Evolutionary conservation across 2,113 vertebrate genomes (phyloP).

Genomic region (Saccopteryx bilineata): DNA sequence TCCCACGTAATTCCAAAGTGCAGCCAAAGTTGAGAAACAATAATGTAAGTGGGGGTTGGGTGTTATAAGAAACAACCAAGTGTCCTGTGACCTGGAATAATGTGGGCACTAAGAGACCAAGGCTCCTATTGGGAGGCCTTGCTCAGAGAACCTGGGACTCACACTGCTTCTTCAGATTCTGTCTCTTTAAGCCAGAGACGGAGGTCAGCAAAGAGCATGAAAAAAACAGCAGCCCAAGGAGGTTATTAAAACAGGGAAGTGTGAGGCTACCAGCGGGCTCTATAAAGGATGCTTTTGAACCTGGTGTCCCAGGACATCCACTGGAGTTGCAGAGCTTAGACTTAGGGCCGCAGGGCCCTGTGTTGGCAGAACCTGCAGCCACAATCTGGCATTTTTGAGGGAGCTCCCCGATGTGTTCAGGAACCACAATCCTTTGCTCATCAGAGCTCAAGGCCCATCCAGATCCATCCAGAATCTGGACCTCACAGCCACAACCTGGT

Average conservation of each 20-base stretch:
- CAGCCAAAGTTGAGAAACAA: too few relatives aligned
- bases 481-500: too few relatives aligned
- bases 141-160: neutral
- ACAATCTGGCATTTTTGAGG: neutral
- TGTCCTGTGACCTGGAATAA: accelerated
- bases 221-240: neutral
- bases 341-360: neutral
- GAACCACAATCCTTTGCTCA: neutral
- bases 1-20: too few relatives aligned
- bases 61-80: accelerated
- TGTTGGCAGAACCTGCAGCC: neutral
- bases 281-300: neutral
- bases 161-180: too few relatives aligned
- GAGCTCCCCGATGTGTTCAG: neutral
- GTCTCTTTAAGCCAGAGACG: neutral
- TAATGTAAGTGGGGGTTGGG: too few relatives aligned
- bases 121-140: neutral
- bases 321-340: neutral
- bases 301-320: accelerated
- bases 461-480: neutral
- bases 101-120: neutral
- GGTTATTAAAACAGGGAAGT: neutral
- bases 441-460: neutral
- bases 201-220: accelerated
- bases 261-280: neutral